Evolutionary conservation across 1,140 invertebrate species (phyloP), one percentile per base, ranked within the genome.

Genomic region (Matsumurasca onukii): DNA sequence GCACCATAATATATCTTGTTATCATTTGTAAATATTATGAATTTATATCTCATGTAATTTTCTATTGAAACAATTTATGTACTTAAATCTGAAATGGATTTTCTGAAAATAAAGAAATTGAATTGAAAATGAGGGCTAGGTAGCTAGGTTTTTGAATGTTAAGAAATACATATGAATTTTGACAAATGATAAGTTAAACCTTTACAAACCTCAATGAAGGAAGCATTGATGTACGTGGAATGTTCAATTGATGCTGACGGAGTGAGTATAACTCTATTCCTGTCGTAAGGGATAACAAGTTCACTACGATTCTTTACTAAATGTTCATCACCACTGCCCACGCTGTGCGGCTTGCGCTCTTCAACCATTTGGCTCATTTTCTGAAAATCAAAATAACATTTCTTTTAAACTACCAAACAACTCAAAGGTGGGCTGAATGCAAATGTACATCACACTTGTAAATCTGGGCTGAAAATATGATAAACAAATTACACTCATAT

Each of bases 221-320:
- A 97, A 1, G 96, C 96, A 81, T 98, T 98, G 73, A 98, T 98
- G 76, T 98, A 98, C 0, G 95, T 97, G 29, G 94, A 95, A 78
- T 93, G 91, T 78, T 97, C 94, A 75, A 87, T 85, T 30, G 86
- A 86, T 61, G 91, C 87, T 73, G 94, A 82, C 9, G 93, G 93
- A n/a, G 86, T 82, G 12, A 94, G 81, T 74, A 94, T 94, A 34
- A 97, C 93, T 71, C 94, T 82, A 82, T 95, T 95, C 75, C 92
- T 86, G 79, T 96, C 93, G 80, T 94, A 98, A 25, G 97, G 96
- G 80, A 98, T 86, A 62, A 96, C 88, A 71, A 88, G 85, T 71
- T 92, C 89, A 76, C 90, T 90, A 76, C 94, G 86, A 82, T 98
- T 98, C 78, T 95, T 94, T 49, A 85, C 82, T 73, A 87, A 88